Conservation (phyloP, 1,140 invertebrate species). For the Nephila pilipes region DNA sequence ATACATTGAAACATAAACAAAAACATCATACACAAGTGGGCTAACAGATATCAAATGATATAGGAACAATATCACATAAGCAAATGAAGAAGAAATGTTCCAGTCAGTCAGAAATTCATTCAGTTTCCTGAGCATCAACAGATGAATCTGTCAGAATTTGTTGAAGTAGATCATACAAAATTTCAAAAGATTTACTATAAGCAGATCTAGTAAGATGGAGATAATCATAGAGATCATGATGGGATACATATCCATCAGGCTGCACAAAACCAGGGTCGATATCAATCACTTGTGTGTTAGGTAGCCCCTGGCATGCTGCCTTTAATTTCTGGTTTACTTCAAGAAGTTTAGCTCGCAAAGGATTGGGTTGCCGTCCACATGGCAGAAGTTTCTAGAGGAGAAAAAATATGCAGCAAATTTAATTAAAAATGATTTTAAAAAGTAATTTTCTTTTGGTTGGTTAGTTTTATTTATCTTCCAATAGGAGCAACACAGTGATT, state of each 20-base stretch:
- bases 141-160: constrained; percentile 63
- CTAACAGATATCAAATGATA: constrained; percentile 57
- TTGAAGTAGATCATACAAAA: constrained; percentile 83
- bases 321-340: constrained; percentile 88
- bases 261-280: constrained; percentile 90
- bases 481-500: no score
- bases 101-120: not conserved
- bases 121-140: constrained; percentile 59
- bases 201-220: constrained; percentile 91
- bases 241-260: constrained; percentile 89
- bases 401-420: constrained; percentile 59
- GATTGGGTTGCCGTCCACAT: constrained; percentile 90
- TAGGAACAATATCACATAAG: constrained; percentile 77
- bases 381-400: constrained; percentile 89
- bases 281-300: constrained; percentile 86
- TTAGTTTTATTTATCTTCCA: no score
- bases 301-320: constrained; percentile 84
- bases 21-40: not conserved
- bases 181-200: constrained; percentile 91
- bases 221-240: constrained; percentile 94
- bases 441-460: no score
- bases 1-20: not conserved
- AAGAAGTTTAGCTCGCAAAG: constrained; percentile 87
- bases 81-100: constrained; percentile 59
- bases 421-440: no score